Evolutionary conservation across 1,140 invertebrate species (phyloP).

Genomic region (Papilio polyxenes): DNA sequence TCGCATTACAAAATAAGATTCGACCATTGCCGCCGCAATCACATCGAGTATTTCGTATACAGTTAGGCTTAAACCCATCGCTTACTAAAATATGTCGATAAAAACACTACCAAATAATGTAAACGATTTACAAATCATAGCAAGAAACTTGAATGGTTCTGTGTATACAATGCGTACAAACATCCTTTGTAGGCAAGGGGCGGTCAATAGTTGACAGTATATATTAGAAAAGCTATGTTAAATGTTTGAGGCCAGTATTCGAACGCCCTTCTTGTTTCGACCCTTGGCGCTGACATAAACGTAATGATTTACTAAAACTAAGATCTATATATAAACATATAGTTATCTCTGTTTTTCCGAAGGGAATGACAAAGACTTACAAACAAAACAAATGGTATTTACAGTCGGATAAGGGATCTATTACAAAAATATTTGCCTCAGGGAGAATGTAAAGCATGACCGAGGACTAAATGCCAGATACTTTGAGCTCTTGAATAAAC

Average conservation of each 20-base stretch:
- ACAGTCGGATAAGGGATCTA: background rate
- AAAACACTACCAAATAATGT: background rate
- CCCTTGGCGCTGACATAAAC: background rate
- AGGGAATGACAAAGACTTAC: no score
- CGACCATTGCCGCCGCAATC: conserved; percentile 43
- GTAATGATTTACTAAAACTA: background rate
- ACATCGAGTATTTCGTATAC: conserved; percentile 40
- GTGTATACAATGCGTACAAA: background rate
- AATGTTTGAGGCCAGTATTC: background rate
- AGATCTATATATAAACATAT: no score
- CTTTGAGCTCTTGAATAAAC: conserved; percentile 13
- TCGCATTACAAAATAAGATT: conserved; percentile 49
- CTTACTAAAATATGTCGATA: background rate
- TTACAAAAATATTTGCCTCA: background rate
- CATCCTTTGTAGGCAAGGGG: background rate
- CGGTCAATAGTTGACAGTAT: conserved; percentile 1
- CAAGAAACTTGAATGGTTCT: background rate
- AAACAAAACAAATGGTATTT: background rate
- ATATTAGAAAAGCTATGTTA: conserved; percentile 16
- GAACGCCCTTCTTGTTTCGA: background rate
- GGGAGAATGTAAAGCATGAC: background rate
- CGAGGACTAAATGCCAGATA: conserved; percentile 17
- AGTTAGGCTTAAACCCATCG: conserved; percentile 1
- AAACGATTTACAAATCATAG: background rate
- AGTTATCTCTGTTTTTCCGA: no score